phyloP scores from a whole-genome alignment of 2,888 invertebrate genomes.

The Salpingus planirostris region DNA sequence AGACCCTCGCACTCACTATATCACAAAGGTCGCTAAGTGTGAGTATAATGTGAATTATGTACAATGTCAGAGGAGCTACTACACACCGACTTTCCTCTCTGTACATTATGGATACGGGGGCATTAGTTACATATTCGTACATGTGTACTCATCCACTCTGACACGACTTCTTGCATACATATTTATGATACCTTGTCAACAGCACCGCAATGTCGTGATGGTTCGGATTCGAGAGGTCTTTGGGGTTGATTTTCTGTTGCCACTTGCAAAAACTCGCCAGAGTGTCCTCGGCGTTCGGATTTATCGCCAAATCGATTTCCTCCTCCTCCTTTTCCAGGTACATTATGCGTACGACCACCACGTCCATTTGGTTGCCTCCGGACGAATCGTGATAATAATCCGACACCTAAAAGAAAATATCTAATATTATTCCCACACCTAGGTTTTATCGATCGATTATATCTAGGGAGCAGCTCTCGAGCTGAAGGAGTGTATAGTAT shows the following conservation, averaged over 20 bases:
- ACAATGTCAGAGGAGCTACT: too few relatives aligned
- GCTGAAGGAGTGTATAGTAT: too few relatives aligned
- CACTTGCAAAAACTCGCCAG: slow-evolving; percentile 56
- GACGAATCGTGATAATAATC: slow-evolving; percentile 42
- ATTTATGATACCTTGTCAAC: slow-evolving; percentile 44
- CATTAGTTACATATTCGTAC: too few relatives aligned
- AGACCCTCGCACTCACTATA: too few relatives aligned
- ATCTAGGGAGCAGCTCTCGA: too few relatives aligned
- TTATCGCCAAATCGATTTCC: slow-evolving; percentile 45
- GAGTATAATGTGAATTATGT: too few relatives aligned
- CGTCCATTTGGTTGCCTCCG: slow-evolving; percentile 50
- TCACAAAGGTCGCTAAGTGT: too few relatives aligned
- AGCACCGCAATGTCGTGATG: slow-evolving; percentile 55
- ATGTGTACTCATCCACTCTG: too few relatives aligned
- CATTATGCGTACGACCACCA: slow-evolving; percentile 49
- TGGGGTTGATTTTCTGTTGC: slow-evolving; percentile 50
- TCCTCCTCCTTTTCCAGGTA: slow-evolving; percentile 47
- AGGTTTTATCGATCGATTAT: too few relatives aligned
- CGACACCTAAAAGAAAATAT: slow-evolving; percentile 31
- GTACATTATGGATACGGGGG: too few relatives aligned
- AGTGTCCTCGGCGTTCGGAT: slow-evolving; percentile 47
- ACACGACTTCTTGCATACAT: too few relatives aligned
- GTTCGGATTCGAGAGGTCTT: slow-evolving; percentile 47
- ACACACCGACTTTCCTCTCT: too few relatives aligned
- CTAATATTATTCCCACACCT: background rate